phyloP scores from a whole-genome alignment of 2,797 vertebrate genomes.

The Miichthys miiuy region DNA sequence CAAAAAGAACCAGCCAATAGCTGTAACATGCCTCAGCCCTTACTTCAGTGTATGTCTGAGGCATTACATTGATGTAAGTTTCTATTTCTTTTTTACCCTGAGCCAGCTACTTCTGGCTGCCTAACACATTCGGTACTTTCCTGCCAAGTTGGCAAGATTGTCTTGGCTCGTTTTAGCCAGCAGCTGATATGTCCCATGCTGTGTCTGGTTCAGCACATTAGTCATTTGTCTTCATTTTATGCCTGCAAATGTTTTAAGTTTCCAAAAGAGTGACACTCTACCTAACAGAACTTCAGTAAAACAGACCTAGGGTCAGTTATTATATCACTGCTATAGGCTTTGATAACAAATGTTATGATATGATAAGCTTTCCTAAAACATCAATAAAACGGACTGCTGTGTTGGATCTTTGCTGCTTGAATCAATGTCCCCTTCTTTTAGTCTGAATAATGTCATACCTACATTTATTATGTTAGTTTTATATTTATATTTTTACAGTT shows the following conservation, averaged over 20 bases:
- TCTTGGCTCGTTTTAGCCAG: slow-evolving; percentile 27
- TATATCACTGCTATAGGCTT: background rate
- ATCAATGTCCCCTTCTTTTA: background rate
- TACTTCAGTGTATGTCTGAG: slow-evolving; percentile 27
- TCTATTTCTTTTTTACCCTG: slow-evolving; percentile 19
- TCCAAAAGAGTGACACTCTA: slow-evolving; percentile 7
- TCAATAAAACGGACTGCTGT: background rate
- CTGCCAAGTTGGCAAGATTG: slow-evolving; percentile 64
- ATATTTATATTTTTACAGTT: background rate
- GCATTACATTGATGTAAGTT: slow-evolving; percentile 31
- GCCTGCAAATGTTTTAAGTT: slow-evolving; percentile 1
- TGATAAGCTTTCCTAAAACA: background rate
- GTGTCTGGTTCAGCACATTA: slow-evolving; percentile 7
- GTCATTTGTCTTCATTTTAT: slow-evolving; percentile 54
- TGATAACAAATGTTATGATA: background rate
- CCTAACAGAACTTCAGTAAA: background rate
- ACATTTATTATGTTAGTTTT: too few species aligned
- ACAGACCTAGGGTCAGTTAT: background rate
- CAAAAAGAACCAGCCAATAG: slow-evolving; percentile 22
- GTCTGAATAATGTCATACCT: background rate
- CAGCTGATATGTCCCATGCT: slow-evolving; percentile 42
- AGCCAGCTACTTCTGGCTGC: slow-evolving; percentile 31
- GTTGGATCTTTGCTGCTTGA: background rate
- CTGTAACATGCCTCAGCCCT: slow-evolving; percentile 14
- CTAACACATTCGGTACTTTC: background rate